phyloP scores from a whole-genome alignment of 2,797 vertebrate species.

The Sebastes itinus region DNA sequence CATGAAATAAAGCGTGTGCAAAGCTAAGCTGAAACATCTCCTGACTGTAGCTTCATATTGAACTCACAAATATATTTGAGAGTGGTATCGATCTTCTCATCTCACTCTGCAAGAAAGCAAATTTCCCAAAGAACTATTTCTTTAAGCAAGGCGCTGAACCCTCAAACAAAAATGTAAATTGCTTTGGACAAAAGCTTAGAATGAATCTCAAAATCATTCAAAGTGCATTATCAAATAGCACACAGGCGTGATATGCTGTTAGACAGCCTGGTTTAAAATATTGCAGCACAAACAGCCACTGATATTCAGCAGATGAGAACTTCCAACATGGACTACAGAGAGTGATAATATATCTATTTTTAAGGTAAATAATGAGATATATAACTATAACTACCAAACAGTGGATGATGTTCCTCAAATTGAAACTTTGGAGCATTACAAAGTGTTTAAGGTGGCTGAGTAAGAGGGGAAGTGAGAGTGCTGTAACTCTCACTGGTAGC shows the following conservation, averaged over 20 bases:
- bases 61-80: background rate
- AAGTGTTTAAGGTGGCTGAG: conserved; percentile 19
- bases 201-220: background rate
- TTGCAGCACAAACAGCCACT: background rate
- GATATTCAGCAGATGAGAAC: background rate
- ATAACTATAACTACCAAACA: background rate
- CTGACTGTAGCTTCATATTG: background rate
- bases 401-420: conserved; percentile 20
- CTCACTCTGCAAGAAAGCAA: background rate
- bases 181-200: background rate
- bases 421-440: background rate
- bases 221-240: background rate
- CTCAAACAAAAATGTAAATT: background rate
- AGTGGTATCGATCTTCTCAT: background rate
- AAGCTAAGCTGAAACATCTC: background rate
- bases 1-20: too few species aligned
- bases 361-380: background rate
- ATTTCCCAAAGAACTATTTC: background rate
- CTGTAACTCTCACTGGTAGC: conserved; percentile 59
- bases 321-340: background rate
- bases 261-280: background rate
- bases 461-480: conserved; percentile 51
- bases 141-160: background rate
- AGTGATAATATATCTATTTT: background rate
- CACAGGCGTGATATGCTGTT: background rate